Conservation (phyloP, 2,888 invertebrate genomes). For the Drosophila diplacantha region DNA sequence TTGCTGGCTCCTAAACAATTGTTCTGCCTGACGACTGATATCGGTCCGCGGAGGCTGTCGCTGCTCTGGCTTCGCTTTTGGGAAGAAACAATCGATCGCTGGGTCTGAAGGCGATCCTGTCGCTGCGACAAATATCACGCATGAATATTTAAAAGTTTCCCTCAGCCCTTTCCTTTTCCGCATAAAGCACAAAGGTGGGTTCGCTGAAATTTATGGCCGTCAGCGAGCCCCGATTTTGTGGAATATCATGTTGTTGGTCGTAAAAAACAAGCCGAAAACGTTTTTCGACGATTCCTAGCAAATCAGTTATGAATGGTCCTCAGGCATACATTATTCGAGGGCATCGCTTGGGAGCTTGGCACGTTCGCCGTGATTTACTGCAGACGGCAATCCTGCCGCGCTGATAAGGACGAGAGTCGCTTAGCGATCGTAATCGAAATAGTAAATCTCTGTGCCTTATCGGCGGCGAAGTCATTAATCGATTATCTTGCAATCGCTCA, state of each 20-base stretch:
- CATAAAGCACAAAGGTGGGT: conserved; percentile 47
- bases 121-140: conserved; percentile 70
- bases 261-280: conserved; percentile 8
- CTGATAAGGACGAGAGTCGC: conserved; percentile 18
- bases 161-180: conserved; percentile 4
- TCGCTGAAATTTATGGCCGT: conserved; percentile 54
- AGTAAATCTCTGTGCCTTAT: conserved; percentile 54
- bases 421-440: conserved; percentile 13
- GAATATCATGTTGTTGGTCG: conserved; percentile 40
- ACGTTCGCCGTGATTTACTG: conserved; percentile 34
- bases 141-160: conserved; percentile 68
- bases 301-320: conserved; percentile 40
- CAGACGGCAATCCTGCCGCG: conserved; percentile 15
- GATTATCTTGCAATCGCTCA: conserved; percentile 52
- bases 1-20: conserved; percentile 62
- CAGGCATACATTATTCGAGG: conserved; percentile 12
- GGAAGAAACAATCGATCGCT: conserved; percentile 60
- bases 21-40: conserved; percentile 48
- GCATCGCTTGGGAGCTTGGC: conserved; percentile 2
- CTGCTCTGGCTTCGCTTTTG: conserved; percentile 22
- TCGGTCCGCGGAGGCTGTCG: conserved; percentile 37
- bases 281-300: conserved; percentile 32
- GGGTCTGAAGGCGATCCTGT: conserved; percentile 49
- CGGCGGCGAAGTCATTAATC: conserved; percentile 46
- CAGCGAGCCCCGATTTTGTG: conserved; percentile 43